Evolutionary conservation across 2,797 vertebrate species (phyloP), one percentile per base, ranked within the genome.

Genomic region (Pipistrellus pygmaeus): DNA sequence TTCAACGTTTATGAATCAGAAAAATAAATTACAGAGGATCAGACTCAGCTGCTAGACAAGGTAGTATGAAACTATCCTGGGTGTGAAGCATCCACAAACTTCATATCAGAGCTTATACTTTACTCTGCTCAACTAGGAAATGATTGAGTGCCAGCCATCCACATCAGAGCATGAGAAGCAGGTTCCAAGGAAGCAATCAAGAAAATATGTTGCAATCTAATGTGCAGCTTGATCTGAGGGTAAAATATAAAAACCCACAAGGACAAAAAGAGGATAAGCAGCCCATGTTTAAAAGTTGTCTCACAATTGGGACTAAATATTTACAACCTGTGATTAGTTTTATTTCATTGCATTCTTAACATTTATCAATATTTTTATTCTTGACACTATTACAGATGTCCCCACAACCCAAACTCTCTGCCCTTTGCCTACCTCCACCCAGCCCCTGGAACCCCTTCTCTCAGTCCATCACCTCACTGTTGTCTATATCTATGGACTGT

Each of bases 1-100:
- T 95, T 85, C 51, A 86, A 90, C 35, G 3, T 95, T 88, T 95
- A 13, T 86, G 25, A 93, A 86, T 84, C n/a, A 90, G 44, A 93
- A 87, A 86, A 96, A 77, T 46, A 51, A 46, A 62, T 73, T 80
- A 64, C n/a, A 93, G 62, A 72, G n/a, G 80, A 41, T 73, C 17
- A 66, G 64, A 81, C 14, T 77, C n/a, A 78, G 32, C 13, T 80
- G 18, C 25, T 35, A 57, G 46, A 30, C 86, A 88, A 64, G 8
- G 11, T 55, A 57, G 38, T 71, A 38, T 75, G 62, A 91, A 83
- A 46, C 62, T 38, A 48, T 17, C 20, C 62, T 66, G 66, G n/a
- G 10, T 85, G 5, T 32, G 11, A 94, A 64, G 25, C 41, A 91
- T 76, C n/a, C 3, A 88, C 4, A 90, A 71, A 11, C 27, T 80